Evolutionary conservation across 2,888 invertebrate species (phyloP).

Genomic region (Nebria brevicollis): DNA sequence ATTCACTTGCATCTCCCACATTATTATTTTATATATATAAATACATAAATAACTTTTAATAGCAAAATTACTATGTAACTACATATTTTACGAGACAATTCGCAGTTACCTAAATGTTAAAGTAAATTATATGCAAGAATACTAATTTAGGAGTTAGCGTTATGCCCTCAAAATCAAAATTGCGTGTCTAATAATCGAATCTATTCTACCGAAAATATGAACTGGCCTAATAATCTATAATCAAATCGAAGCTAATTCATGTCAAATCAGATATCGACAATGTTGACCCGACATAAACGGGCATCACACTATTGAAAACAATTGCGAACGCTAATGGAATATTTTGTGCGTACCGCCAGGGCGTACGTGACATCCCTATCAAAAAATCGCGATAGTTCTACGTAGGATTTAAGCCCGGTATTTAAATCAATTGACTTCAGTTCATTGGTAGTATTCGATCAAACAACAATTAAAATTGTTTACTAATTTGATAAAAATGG

Average conservation of each 20-base stretch:
- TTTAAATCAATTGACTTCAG: background rate
- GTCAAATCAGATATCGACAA: constrained; percentile 9
- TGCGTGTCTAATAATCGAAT: background rate
- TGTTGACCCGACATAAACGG: background rate
- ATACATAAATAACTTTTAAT: background rate
- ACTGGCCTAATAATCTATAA: constrained; percentile 32
- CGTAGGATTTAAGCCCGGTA: constrained; percentile 12
- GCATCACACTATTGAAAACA: constrained; percentile 5
- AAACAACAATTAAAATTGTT: background rate
- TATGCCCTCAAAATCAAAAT: background rate
- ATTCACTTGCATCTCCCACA: background rate
- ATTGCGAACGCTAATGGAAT: constrained; percentile 6
- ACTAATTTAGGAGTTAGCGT: background rate
- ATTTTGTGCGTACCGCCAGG: constrained; percentile 10
- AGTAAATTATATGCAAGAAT: background rate
- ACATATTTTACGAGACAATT: no score
- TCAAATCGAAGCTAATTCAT: constrained; percentile 15
- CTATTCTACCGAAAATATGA: background rate
- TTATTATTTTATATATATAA: background rate
- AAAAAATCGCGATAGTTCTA: background rate
- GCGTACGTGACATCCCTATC: constrained; percentile 15
- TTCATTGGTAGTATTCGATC: constrained; percentile 13
- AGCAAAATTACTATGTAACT: background rate
- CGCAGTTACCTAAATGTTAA: background rate
- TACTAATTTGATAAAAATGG: background rate